Base-by-base conservation (phyloP, 2,888 invertebrate genomes). In the Pristionchus entomophagus region DNA sequence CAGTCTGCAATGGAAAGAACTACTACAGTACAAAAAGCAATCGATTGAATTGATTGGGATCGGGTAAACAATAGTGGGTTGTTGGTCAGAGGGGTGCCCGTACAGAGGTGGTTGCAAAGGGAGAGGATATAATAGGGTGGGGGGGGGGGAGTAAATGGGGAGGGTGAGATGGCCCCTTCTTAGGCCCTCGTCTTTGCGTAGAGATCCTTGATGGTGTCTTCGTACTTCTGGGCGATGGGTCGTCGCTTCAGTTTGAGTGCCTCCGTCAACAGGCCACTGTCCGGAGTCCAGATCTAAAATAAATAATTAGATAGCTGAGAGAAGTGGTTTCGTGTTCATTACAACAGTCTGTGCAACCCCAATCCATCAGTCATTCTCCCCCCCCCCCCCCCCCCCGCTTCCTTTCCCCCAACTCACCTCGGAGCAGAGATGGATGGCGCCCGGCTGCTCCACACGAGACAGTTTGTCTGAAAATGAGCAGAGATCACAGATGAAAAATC, bases 231-330 rank as follows among this genome's bases (percentile, higher is more conserved):
- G 77, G 89, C 88, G 77, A 91, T 91, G 6, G 91, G 91, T 53
- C 89, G 88, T 93, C 98, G 95, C 94, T 97, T 98, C 94, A 99
- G 95, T 95, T 99, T 99, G 95, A 98, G 97, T 85, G 99, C 98
- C 89, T 98, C 98, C 49, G 99, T 99, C 22, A 99, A 97, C 80
- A 98, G 95, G 86, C 97, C 98, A 96, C 96, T 96, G 94, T 98
- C 98, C 0, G 98, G 98, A 0, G 97, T 97, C 98, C 99, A 99
- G 62, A 86, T 59, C 80, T 85, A 26, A 6, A 84, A 65, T 32
- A 29, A 19, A 56, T 49, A 87, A 19, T 78, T n/a, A n/a, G n/a
- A n/a, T n/a, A n/a, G n/a, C n/a, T n/a, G n/a, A n/a, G n/a, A n/a
- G n/a, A n/a, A n/a, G n/a, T n/a, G n/a, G n/a, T n/a, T n/a, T n/a